Percentiles rank a stretch among this genome's conserved stretches.
These are phyloP conservation scores for Dioctria linearis DNA, from an alignment of 2,888 invertebrate genomes.

Conservation along the genomic window DNA sequence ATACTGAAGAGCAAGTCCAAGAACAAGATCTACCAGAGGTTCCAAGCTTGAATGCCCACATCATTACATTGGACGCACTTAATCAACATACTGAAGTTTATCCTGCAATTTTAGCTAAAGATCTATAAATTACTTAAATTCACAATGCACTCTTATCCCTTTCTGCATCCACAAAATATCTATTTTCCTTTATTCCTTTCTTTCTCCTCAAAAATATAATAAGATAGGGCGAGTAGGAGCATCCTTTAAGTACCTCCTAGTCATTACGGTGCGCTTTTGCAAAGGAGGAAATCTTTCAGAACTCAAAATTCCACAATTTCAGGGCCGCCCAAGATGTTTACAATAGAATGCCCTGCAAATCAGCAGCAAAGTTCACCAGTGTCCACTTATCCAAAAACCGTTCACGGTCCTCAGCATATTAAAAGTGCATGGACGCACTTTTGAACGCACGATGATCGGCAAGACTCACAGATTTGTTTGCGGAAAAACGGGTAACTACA, in stretches of 20 bases:
- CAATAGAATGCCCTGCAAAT: too few relatives aligned
- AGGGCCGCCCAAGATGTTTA: background rate
- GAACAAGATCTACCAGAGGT: background rate
- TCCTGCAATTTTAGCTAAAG: background rate
- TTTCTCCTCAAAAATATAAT: background rate
- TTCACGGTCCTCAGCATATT: too few relatives aligned
- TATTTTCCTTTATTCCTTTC: background rate
- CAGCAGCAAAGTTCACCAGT: too few relatives aligned
- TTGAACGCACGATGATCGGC: too few relatives aligned
- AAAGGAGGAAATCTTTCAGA: background rate
- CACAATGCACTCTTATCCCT: background rate
- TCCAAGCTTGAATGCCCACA: background rate
- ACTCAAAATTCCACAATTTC: background rate
- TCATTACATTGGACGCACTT: background rate
- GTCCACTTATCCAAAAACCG: too few relatives aligned
- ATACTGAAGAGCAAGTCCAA: too few relatives aligned
- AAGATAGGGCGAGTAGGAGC: background rate
- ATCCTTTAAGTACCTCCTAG: background rate
- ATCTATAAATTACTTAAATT: too few relatives aligned
- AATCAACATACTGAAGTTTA: background rate
- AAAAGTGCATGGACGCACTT: too few relatives aligned
- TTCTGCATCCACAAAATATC: background rate
- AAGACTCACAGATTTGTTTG: too few relatives aligned
- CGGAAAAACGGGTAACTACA: too few relatives aligned
- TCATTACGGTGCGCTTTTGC: background rate